Evolutionary conservation across 2,888 invertebrate species (phyloP), one percentile per base, ranked within the genome.

Genomic region (Hybos culiciformis): DNA sequence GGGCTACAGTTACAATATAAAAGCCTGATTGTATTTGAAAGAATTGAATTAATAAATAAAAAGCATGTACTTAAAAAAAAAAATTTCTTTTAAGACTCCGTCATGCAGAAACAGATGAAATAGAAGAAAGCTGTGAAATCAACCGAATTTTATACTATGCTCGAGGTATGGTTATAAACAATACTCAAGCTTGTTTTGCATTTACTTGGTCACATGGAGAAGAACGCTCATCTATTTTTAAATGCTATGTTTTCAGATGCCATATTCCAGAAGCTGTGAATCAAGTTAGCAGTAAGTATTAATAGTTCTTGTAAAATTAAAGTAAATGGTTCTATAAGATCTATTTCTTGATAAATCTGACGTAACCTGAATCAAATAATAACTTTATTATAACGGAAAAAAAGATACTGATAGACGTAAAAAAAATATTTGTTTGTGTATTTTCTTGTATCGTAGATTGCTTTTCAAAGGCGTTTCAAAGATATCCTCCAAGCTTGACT

Each of bases 201-300:
- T 96, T 97, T 68, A 96, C 96, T 0, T 94, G 92, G 80, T 85
- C 92, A 38, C 91, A 92, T 61, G 93, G 93, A 1, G 88, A 90
- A 56, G 83, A 83, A 24, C 87, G 88, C 66, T 80, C 83, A 2
- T 83, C 88, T 37, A 81, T 94, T 48, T 94, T 93, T 66, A 88
- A 94, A 66, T 97, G 97, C 70, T 96, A 97, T 70, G 91, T 93
- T 38, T 98, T 97, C 70, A 78, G 93, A 45, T 96, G 94, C 67
- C 88, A 91, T 62, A 85, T 90, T 59, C 83, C 86, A 21, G 93
- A 94, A 63, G 92, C 92, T 29, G 93, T 94, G 58, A 78, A 71
- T 45, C 76, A 80, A 64, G 80, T 81, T 38, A 80, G 80, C 53
- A 76, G 80, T 80, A 61, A 72, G n/a, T 29, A 12, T 2, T n/a